Evolutionary conservation across 2,888 invertebrate species (phyloP), one percentile per base, ranked within the genome.

Genomic region (Eristalis pertinax): DNA sequence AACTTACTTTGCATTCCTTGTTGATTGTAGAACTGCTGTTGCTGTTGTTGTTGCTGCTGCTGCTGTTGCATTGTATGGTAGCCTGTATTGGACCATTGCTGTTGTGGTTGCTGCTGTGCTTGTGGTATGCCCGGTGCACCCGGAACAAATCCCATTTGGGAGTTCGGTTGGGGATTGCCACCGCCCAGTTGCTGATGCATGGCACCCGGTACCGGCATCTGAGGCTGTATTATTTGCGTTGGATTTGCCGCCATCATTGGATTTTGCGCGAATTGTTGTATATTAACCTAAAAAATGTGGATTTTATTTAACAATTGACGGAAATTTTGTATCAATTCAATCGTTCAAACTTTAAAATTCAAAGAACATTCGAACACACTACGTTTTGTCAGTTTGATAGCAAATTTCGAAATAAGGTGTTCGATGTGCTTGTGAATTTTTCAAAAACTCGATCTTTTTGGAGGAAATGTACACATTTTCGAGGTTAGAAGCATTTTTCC

Each of bases 101-200:
- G 94, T 32, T 93, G 93, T 60, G 93, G 93, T 22, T 93, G 92
- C 29, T 93, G 93, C 80, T 93, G 93, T 24, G 91, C 91, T 58
- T 94, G 92, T n/a, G 92, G 92, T 92, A 94, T 93, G 8, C 91
- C 91, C 10, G 92, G 89, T 90, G 93, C 89, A 90, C 92, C 90
- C 89, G 92, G 89, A 88, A 93, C 92, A 50, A 92, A 93, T 60
- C 91, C 91, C 90, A 93, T 92, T 81, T 92, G 92, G 1, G 91
- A 78, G 89, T 90, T 92, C 56, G 91, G 92, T 60, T 91, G 92
- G 2, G 91, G 91, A 85, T 92, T 92, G 68, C 90, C 91, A 4
- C 90, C 90, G 64, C 90, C 91, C 0, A 92, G 89, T 79, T 92
- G 93, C 76, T 92, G 92, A 35, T 92, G 92, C 90, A 92, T 90